Evolutionary conservation across 1,140 invertebrate genomes (phyloP).

Genomic region (Papilio dardanus): DNA sequence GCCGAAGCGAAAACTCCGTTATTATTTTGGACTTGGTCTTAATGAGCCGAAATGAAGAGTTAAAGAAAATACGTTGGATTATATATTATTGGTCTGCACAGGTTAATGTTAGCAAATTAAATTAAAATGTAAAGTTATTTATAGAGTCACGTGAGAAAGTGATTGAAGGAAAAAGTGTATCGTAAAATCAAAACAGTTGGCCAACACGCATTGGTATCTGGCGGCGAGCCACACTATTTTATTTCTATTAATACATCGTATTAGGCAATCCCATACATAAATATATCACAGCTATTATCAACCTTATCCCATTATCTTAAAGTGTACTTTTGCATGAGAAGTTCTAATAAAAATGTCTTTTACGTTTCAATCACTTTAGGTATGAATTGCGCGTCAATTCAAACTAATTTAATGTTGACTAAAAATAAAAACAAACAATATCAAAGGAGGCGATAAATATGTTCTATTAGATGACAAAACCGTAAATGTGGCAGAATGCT

Average conservation of each 20-base stretch:
- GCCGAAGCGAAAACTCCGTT: no score
- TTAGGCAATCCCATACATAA: neutral
- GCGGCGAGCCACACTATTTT: constrained; percentile 46
- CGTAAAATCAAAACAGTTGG: constrained; percentile 3
- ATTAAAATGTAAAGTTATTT: neutral
- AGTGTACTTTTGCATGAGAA: neutral
- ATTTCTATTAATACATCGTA: constrained; percentile 39
- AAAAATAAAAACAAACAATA: no score
- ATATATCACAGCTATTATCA: neutral
- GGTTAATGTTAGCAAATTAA: no score
- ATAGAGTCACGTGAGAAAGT: neutral
- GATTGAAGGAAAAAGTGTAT: neutral
- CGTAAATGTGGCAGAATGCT: no score
- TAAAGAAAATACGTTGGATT: no score
- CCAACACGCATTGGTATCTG: constrained; percentile 34
- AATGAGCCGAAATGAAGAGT: no score
- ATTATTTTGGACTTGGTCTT: no score
- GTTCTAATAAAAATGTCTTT: neutral
- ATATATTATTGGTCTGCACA: no score
- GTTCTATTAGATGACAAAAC: no score
- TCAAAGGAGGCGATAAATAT: no score
- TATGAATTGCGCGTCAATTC: neutral
- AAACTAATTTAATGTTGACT: neutral
- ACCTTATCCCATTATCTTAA: neutral
- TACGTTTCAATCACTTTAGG: neutral